A percentile compares a stretch with the other conserved stretches of the same genome.
These are phyloP conservation scores for Gyrodactylus salaris DNA, from an alignment of 1,140 invertebrate species.

Conservation along the genomic window DNA sequence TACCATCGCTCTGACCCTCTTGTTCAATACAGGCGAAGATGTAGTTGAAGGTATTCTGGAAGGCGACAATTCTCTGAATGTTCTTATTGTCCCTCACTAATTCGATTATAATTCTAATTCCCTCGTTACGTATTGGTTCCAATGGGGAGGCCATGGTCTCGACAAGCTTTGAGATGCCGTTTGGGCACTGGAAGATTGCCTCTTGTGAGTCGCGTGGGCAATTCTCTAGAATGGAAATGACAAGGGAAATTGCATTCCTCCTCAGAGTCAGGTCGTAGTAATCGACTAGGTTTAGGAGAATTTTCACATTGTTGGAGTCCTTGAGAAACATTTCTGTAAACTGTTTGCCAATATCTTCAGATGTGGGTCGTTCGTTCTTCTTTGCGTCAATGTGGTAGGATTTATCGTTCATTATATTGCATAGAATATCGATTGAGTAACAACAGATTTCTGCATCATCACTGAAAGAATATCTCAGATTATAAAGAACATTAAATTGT, in stretches of 20 bases:
- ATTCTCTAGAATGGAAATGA: constrained; percentile 16
- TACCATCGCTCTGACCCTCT: constrained; percentile 64
- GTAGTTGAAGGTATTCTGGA: constrained; percentile 87
- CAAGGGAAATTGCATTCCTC: neutral
- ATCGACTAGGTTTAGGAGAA: constrained; percentile 14
- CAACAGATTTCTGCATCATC: constrained; percentile 7
- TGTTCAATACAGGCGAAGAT: constrained; percentile 61
- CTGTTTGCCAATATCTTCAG: constrained; percentile 37
- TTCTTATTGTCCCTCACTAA: constrained; percentile 77
- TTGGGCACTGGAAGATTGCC: constrained; percentile 57
- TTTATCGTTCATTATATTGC: constrained; percentile 5
- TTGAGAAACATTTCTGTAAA: constrained; percentile 97
- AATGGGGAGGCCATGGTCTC: constrained; percentile 60
- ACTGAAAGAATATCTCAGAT: constrained; percentile 9
- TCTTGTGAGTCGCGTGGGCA: constrained; percentile 53
- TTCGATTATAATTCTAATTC: constrained; percentile 42
- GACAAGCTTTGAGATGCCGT: constrained; percentile 88
- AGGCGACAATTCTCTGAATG: constrained; percentile 95
- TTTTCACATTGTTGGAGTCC: constrained; percentile 42
- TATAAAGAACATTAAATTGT: too few relatives aligned
- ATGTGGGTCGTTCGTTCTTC: neutral
- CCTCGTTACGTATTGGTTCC: constrained; percentile 83
- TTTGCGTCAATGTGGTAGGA: too few relatives aligned
- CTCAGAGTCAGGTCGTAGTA: neutral
- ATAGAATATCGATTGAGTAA: constrained; percentile 7